Percentiles rank a stretch among this genome's conserved stretches.
These are phyloP conservation scores for Megathymus violae DNA, from an alignment of 1,140 invertebrate species.

Conservation along the genomic window DNA sequence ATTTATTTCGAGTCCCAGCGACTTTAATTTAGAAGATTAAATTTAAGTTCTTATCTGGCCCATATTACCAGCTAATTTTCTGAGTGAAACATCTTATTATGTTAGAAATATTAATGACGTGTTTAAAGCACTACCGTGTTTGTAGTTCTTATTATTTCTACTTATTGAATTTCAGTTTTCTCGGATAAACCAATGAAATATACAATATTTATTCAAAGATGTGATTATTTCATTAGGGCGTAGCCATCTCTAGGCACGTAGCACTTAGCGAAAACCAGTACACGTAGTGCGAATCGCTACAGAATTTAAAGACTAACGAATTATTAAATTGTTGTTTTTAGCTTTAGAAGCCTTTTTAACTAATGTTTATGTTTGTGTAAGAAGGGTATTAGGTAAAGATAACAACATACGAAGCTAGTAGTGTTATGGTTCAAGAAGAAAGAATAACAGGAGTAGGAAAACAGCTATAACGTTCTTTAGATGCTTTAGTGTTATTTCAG, in stretches of 20 bases:
- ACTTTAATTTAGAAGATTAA: constrained; percentile 30
- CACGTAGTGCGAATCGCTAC: constrained; percentile 15
- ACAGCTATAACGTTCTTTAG: too few species aligned
- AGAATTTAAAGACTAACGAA: constrained; percentile 14
- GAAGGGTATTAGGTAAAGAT: too few species aligned
- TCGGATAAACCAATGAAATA: constrained; percentile 2
- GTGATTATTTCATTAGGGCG: constrained; percentile 28
- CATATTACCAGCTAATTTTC: constrained; percentile 7
- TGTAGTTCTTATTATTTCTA: too few species aligned
- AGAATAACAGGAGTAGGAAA: too few species aligned
- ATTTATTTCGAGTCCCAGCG: constrained; percentile 28
- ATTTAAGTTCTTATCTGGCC: constrained; percentile 20
- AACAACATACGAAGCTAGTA: too few species aligned
- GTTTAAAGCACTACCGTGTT: too few species aligned
- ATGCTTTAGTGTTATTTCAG: too few species aligned
- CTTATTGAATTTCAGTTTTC: neutral
- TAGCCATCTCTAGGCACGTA: constrained; percentile 10
- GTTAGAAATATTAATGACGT: too few species aligned
- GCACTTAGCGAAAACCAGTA: constrained; percentile 15
- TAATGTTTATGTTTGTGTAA: too few species aligned
- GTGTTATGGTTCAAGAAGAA: too few species aligned
- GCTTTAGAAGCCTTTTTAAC: too few species aligned
- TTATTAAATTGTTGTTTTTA: too few species aligned
- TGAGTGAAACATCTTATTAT: constrained; percentile 19
- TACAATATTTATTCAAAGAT: constrained; percentile 28